Evolutionary conservation across 2,888 invertebrate genomes (phyloP).

Genomic region (Heliconius ethilla): DNA sequence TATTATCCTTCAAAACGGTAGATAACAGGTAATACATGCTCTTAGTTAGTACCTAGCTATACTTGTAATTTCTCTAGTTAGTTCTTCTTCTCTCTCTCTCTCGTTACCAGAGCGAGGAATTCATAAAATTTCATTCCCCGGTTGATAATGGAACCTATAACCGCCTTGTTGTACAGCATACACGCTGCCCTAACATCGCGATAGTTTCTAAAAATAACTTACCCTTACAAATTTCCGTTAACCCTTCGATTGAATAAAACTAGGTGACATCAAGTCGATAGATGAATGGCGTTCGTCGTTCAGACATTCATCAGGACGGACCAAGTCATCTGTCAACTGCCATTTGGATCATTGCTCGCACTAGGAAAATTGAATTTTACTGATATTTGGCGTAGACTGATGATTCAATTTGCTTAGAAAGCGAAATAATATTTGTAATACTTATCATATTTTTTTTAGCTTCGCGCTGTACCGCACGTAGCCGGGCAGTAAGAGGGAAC

Average conservation of each 20-base stretch:
- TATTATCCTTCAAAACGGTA: neutral
- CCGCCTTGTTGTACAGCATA: too few relatives aligned
- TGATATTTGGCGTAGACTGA: neutral
- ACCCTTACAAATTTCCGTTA: neutral
- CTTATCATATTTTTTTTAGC: too few relatives aligned
- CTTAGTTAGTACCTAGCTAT: neutral
- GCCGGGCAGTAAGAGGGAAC: too few relatives aligned
- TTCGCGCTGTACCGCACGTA: too few relatives aligned
- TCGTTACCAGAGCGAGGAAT: too few relatives aligned
- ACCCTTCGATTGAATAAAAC: neutral
- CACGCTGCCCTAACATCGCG: too few relatives aligned
- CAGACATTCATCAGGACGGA: constrained; percentile 11
- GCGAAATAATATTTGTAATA: neutral
- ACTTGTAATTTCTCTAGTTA: too few relatives aligned
- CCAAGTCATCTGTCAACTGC: constrained; percentile 21
- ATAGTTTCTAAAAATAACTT: neutral
- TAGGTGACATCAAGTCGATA: constrained; percentile 16
- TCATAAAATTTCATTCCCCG: too few relatives aligned
- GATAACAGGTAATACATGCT: neutral
- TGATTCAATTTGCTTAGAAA: neutral
- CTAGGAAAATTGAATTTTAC: constrained; percentile 14
- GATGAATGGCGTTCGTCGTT: neutral
- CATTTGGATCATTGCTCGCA: constrained; percentile 13
- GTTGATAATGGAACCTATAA: too few relatives aligned
- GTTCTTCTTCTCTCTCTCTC: too few relatives aligned